Evolutionary conservation across 2,113 vertebrate genomes (phyloP).

Genomic region (Bos taurus): DNA sequence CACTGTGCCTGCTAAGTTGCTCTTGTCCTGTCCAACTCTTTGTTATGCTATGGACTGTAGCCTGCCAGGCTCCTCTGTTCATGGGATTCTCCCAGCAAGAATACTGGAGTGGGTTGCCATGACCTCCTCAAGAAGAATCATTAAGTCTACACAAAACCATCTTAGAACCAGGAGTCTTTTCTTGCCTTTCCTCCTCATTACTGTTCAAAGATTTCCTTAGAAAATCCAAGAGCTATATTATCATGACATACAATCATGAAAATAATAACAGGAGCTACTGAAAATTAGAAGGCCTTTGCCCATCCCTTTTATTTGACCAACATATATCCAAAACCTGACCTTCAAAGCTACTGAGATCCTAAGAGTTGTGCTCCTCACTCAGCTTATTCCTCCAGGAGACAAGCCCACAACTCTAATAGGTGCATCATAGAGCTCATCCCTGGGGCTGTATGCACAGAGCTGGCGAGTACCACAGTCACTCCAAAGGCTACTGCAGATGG

Average conservation of each 20-base stretch:
- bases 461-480: not conserved
- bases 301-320: not conserved
- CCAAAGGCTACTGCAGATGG: not conserved
- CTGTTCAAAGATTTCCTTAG: constrained; percentile 3
- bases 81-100: not conserved
- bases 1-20: not conserved
- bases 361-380: not conserved
- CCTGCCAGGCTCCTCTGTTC: not conserved
- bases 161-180: not conserved
- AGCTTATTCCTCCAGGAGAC: not conserved
- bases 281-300: not conserved
- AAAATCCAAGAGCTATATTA: not conserved
- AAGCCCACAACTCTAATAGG: not conserved
- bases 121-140: not conserved
- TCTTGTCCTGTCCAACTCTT: not conserved
- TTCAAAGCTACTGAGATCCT: not conserved
- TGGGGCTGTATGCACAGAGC: not conserved
- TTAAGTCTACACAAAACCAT: not conserved
- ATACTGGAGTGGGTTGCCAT: not conserved
- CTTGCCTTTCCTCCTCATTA: not conserved
- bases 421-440: not conserved
- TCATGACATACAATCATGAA: not conserved
- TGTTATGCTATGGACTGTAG: not conserved
- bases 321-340: not conserved
- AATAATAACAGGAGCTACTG: not conserved